A percentile compares a stretch with the other conserved stretches of the same genome.
These are phyloP conservation scores for Scaeva pyrastri DNA, from an alignment of 2,888 invertebrate genomes.

Conservation along the genomic window DNA sequence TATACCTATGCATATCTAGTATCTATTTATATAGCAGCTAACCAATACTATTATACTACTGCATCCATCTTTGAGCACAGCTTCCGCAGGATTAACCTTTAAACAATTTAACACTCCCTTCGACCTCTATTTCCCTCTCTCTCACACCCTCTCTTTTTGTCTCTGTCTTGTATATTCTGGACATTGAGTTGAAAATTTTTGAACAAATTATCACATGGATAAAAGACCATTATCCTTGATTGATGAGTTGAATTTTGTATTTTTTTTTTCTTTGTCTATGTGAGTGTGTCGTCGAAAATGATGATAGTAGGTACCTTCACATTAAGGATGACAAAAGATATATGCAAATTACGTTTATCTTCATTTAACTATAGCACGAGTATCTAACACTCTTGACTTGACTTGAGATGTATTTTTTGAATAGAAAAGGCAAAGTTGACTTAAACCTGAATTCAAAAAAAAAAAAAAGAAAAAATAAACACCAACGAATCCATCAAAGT, in stretches of 20 bases:
- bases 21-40: too few species aligned
- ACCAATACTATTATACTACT: background rate
- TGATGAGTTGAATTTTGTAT: conserved; percentile 57
- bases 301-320: background rate
- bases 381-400: conserved; percentile 16
- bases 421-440: conserved; percentile 20
- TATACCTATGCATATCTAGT: too few species aligned
- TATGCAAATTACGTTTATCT: conserved; percentile 66
- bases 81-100: conserved; percentile 62
- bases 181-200: conserved; percentile 46
- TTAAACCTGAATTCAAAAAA: background rate
- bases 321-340: conserved; percentile 36
- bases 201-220: conserved; percentile 68
- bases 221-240: conserved; percentile 69
- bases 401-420: conserved; percentile 9
- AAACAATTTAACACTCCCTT: conserved; percentile 56
- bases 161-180: background rate
- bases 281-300: background rate
- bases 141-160: background rate
- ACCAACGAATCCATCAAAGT: conserved; percentile 72
- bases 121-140: background rate
- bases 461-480: conserved; percentile 15
- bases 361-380: conserved; percentile 5
- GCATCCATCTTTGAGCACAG: conserved; percentile 5
- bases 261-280: conserved; percentile 8